Base-by-base conservation (phyloP, 2,888 invertebrate species). In the Dicycla oo region DNA sequence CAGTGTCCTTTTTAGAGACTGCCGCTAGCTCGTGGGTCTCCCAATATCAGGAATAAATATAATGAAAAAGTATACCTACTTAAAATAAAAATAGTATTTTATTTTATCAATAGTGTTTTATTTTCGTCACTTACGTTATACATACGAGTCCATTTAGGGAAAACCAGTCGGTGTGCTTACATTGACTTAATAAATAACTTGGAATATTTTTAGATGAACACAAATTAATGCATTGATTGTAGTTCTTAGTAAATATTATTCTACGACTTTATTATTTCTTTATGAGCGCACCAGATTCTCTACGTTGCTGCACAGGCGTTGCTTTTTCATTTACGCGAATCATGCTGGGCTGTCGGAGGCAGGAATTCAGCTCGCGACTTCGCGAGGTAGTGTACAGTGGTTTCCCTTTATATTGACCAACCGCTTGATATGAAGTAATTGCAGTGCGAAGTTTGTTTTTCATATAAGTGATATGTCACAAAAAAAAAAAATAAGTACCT, bases 131-230 rank as follows among this genome's bases (percentile, higher is more conserved):
- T 65, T 34, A 30, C 5, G 6, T 43, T n/a, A 47, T n/a, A 47
- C 47, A 18, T 20, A 26, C 26, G n/a, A 15, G n/a, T 40, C 38
- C 20, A 38, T 38, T 49, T 26, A 26, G 10, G 38, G 2, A 67
- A 62, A 61, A 38, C 67, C 15, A 3, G 15, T n/a, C 20, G 8
- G 10, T 38, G 34, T 61, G 47, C 38, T 26, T 26, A 62, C 26
- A 62, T 49, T 63, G 64, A 13, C 43, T n/a, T 10, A n/a, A 8
- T 56, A 56, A 40, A 40, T 56, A 64, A 26, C 15, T 62, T 70
- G 11, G 62, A 54, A 13, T 60, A 56, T 45, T 13, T 18, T 63
- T 64, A 5, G 15, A 30, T 7, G 34, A 20, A 57, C 87, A 88
- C 40, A 30, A 30, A 56, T 51, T 18, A 10, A 11, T 30, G 6